Evolutionary conservation across 1,140 invertebrate genomes (phyloP).

Genomic region (Macrostomum lignano): DNA sequence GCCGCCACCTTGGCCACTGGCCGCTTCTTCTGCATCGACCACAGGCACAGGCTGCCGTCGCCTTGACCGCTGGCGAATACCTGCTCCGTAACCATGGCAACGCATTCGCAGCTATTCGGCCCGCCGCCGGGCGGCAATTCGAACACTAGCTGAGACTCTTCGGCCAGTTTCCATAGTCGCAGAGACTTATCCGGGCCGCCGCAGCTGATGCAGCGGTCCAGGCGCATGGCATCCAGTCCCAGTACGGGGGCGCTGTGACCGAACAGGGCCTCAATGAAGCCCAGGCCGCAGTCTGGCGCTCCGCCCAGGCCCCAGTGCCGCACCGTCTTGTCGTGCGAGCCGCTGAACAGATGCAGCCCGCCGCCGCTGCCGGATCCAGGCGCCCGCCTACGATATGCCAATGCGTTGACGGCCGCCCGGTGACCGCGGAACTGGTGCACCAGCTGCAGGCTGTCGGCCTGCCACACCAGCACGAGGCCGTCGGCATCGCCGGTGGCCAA

Average conservation of each 20-base stretch:
- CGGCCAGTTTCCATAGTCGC: conserved; percentile 72
- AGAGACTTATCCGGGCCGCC: conserved; percentile 57
- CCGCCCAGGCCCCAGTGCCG: conserved; percentile 72
- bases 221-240: conserved; percentile 45
- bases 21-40: conserved; percentile 65
- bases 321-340: conserved; percentile 47
- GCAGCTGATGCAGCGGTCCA: conserved; percentile 55
- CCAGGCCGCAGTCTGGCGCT: background rate
- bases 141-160: conserved; percentile 78
- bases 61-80: conserved; percentile 62
- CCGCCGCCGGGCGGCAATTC: conserved; percentile 50
- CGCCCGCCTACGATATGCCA: conserved; percentile 8
- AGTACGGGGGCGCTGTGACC: conserved; percentile 13
- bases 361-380: background rate
- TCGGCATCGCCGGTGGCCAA: conserved; percentile 48
- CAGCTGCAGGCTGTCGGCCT: conserved; percentile 42
- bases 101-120: conserved; percentile 41
- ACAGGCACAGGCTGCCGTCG: conserved; percentile 38
- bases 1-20: conserved; percentile 38
- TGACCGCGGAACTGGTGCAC: conserved; percentile 43
- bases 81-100: conserved; percentile 62
- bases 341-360: conserved; percentile 45
- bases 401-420: conserved; percentile 26
- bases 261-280: conserved; percentile 5
- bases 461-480: conserved; percentile 51